Evolutionary conservation across 2,888 invertebrate genomes (phyloP), one percentile per base, ranked within the genome.

Genomic region (Metacarcinus magister): DNA sequence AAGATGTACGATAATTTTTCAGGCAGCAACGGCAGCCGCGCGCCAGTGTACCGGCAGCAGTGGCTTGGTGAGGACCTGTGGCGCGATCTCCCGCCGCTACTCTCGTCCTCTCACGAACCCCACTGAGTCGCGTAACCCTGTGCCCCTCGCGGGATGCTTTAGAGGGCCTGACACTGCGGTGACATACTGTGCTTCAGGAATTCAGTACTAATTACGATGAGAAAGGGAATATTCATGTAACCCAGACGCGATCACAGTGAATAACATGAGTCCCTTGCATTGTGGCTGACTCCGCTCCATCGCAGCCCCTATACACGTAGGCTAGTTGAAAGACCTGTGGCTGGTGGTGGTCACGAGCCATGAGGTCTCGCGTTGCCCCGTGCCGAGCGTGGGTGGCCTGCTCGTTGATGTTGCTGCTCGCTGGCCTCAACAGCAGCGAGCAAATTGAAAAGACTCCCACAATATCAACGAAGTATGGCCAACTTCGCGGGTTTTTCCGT

Each of bases 401-500:
- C 44, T 46, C 32, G 89, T 67, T 67, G 28, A 5, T 95, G 91
- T 28, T 95, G 32, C 5, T 67, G 5, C n/a, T 67, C 28, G 95
- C 48, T 16, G 75, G 95, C 28, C 48, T 91, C 91, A 60, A 60
- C 67, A 91, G 44, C 28, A 60, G 43, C 7, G 95, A 95, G 28
- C 39, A 46, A 16, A 54, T 46, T 39, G 32, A 95, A 87, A 95
- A 96, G 90, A 96, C 96, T 0, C 93, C 92, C 10, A 94, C 95
- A 13, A 96, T 99, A 97, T 98, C 98, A 97, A 99, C 99, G 97
- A 98, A 99, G 97, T 99, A 99, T 98, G 99, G 99, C 60, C 98
- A 98, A 96, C 98, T 99, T 97, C 98, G 99, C 93, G 99, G 99
- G 95, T 98, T 99, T 97, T 97, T 97, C 91, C 96, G 97, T 82